A percentile compares a stretch with the other conserved stretches of the same genome.
phyloP scores from a whole-genome alignment of 2,113 vertebrate genomes.

The Mustelus asterias region DNA sequence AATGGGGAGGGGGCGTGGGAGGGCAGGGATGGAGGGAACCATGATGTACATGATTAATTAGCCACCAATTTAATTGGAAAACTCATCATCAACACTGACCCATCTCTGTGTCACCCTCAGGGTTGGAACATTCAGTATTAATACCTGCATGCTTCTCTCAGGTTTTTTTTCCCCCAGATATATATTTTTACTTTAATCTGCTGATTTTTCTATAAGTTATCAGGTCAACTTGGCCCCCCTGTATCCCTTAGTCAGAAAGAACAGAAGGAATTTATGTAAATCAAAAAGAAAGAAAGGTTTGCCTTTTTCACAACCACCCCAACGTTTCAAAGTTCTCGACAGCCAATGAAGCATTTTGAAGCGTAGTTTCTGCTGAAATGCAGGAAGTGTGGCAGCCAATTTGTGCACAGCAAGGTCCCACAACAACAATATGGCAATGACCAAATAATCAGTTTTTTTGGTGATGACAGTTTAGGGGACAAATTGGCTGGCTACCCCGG shows the following conservation, averaged over 20 bases:
- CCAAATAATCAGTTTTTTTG: neutral
- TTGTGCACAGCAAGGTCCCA: neutral
- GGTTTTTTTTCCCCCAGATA: neutral
- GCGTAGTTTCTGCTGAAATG: neutral
- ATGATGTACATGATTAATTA: neutral
- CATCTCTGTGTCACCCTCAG: neutral
- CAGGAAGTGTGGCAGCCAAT: neutral
- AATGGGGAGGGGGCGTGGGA: too few species aligned
- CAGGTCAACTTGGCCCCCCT: neutral
- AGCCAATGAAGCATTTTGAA: neutral
- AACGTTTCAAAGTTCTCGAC: neutral
- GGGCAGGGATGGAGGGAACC: neutral
- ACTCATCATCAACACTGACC: neutral
- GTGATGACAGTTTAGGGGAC: neutral
- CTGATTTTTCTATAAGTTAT: neutral
- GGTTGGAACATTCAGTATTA: neutral
- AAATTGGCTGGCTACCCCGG: neutral
- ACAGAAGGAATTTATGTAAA: neutral
- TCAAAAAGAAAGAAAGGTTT: neutral
- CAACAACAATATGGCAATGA: neutral
- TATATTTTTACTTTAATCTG: neutral
- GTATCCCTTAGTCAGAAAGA: neutral
- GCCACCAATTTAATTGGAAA: slow-evolving; percentile 10
- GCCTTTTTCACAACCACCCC: neutral
- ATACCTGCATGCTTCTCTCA: neutral